These are phyloP conservation scores for Scatophagus argus DNA, from an alignment of 2,113 vertebrate species.

Conservation along the genomic window DNA sequence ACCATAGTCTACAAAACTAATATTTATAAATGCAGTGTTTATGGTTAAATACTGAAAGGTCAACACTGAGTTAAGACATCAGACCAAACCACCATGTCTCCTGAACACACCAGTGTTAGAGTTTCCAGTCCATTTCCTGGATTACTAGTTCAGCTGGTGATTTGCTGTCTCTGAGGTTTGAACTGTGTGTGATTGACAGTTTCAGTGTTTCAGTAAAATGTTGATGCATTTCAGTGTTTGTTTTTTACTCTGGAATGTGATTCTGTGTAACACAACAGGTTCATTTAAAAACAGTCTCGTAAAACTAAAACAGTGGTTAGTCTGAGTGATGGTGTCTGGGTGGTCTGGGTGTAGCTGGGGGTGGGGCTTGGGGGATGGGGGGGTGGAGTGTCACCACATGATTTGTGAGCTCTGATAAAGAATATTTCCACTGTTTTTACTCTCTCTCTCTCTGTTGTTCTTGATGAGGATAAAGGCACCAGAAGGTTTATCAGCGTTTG, in stretches of 20 bases:
- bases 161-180: no score
- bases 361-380: neutral
- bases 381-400: no score
- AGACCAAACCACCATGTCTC: no score
- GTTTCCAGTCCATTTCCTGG: no score
- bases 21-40: no score
- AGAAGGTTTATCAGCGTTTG: neutral
- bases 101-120: no score
- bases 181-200: neutral
- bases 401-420: conserved; percentile 43
- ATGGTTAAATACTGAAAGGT: no score
- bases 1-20: no score
- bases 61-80: no score
- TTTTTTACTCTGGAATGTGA: conserved; percentile 33
- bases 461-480: neutral
- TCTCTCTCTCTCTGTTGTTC: neutral
- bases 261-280: conserved; percentile 35
- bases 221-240: no score
- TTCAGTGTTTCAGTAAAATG: neutral
- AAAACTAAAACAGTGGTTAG: conserved; percentile 46
- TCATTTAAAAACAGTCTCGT: conserved; percentile 41
- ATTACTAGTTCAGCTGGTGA: no score
- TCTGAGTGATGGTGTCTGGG: conserved; percentile 45
- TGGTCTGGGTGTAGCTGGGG: conserved; percentile 27
- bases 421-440: conserved; percentile 39